Evolutionary conservation across 2,797 vertebrate species (phyloP).

Genomic region (Microchirus variegatus): DNA sequence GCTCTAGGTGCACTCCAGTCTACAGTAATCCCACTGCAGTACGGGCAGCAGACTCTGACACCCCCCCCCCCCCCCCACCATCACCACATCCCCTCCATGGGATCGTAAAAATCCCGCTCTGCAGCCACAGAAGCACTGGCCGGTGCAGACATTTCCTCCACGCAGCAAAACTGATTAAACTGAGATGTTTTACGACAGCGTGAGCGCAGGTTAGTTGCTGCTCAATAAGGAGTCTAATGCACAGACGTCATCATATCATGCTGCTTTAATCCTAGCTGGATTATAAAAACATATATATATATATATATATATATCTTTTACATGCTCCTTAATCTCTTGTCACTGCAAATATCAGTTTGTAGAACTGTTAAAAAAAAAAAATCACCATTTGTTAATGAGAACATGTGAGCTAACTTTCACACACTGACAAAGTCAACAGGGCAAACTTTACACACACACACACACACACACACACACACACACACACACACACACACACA

Average conservation of each 20-base stretch:
- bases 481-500: too few species aligned
- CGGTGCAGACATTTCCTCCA: conserved; percentile 28
- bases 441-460: conserved; percentile 55
- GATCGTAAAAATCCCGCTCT: conserved; percentile 47
- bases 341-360: not conserved
- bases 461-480: too few species aligned
- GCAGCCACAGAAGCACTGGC: conserved; percentile 48
- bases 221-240: conserved; percentile 7
- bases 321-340: not conserved
- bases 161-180: conserved; percentile 11
- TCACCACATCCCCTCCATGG: conserved; percentile 1
- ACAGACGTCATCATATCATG: conserved; percentile 6
- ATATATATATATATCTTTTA: too few species aligned
- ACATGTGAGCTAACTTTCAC: conserved; percentile 49
- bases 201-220: conserved; percentile 5
- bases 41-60: conserved; percentile 56
- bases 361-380: not conserved
- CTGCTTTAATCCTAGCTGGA: conserved; percentile 2
- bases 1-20: conserved; percentile 68
- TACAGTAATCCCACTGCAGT: conserved; percentile 72
- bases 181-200: conserved; percentile 27
- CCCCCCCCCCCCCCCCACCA: conserved; percentile 14
- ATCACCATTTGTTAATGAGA: conserved; percentile 1
- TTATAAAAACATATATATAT: conserved; percentile 6
- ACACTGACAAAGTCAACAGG: not conserved